Base-by-base conservation (phyloP, 2,797 vertebrate genomes). In the Anabacerthia variegaticeps region DNA sequence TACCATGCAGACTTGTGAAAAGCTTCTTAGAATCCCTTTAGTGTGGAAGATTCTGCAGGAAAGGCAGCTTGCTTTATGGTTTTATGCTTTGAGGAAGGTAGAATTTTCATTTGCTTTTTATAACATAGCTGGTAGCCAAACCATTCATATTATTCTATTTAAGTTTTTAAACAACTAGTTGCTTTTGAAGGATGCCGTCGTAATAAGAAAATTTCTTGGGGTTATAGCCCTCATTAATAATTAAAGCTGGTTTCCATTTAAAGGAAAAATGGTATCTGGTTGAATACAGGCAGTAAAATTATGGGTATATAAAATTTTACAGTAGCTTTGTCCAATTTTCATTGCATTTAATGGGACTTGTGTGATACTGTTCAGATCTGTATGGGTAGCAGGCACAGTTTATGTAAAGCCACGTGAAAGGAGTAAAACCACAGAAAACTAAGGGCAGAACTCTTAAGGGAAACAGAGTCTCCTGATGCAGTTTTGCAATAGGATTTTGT, bases 311-410 rank as follows among this genome's bases (percentile, higher is more conserved):
- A 92, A 93, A 87, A 94, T 96, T 94, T 95, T 93, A 88, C 79
- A 67, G 79, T 92, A 84, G 85, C 69, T 94, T 94, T 96, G 59
- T 85, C 91, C 77, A 88, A 14, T 96, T 95, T 96, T 90, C 67
- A 51, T 80, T 92, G 69, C 65, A 30, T 81, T 86, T 96, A 90
- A 76, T 94, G 36, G 34, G 79, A 84, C 44, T 92, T 88, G 27
- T 0, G 28, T 85, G 75, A 61, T 89, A n/a, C 37, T 58, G 58
- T 52, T 89, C 55, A 76, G 93, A 56, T 79, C 63, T 78, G 37
- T 89, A 30, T 59, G 62, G 41, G 66, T 59, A 94, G 62, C 46
- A 93, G 65, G 66, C 76, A 55, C 21, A 55, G 63, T 83, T 95
- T 87, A 44, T 71, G 41, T 79, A 67, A 88, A 68, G 32, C 65